A percentile compares a stretch with the other conserved stretches of the same genome.
Conservation (phyloP, 2,888 invertebrate genomes). For the Pseudococcus viburni region DNA sequence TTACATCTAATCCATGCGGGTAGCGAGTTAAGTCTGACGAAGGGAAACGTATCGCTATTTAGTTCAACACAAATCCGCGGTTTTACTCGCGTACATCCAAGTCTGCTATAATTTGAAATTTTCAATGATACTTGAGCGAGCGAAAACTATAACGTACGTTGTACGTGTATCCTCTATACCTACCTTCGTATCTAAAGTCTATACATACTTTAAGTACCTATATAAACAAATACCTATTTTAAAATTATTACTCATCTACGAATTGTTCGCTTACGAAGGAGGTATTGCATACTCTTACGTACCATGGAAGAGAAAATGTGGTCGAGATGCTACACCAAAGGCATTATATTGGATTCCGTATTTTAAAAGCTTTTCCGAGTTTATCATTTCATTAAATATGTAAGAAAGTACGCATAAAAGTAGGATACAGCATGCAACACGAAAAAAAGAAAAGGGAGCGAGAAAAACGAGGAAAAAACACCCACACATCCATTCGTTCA, state of each 20-base stretch:
- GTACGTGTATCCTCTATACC: background rate
- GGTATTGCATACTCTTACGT: background rate
- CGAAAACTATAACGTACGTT: background rate
- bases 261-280: background rate
- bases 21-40: background rate
- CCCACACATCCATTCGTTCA: background rate
- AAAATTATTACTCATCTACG: background rate
- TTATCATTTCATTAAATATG: conserved; percentile 43
- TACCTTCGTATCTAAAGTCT: too few relatives aligned
- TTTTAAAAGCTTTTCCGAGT: conserved; percentile 36
- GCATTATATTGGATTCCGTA: background rate
- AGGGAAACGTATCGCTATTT: background rate
- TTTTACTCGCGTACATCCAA: background rate
- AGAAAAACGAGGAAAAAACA: background rate
- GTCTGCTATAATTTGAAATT: background rate
- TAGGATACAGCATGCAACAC: background rate
- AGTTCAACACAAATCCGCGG: conserved; percentile 13
- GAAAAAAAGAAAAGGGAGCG: background rate
- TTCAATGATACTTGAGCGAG: conserved; percentile 10
- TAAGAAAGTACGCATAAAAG: conserved; percentile 13
- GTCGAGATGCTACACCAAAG: background rate
- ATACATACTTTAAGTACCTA: too few relatives aligned
- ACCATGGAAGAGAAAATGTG: background rate
- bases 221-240: background rate
- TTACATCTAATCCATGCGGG: background rate